These are phyloP conservation scores for Drosophila fuyamai DNA, from an alignment of 1,140 invertebrate species.

Conservation along the genomic window DNA sequence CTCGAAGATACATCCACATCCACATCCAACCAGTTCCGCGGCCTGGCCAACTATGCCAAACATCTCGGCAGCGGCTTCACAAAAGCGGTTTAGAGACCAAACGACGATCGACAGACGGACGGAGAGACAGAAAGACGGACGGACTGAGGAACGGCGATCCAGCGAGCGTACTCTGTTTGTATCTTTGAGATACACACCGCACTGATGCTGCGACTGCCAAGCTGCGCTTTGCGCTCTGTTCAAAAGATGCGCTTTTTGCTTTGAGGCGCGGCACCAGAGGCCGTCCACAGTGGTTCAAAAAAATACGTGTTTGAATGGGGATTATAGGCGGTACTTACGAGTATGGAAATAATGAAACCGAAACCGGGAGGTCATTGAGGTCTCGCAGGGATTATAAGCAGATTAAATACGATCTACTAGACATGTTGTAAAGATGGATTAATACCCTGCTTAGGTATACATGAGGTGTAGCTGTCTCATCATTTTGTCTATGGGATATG, in stretches of 20 bases:
- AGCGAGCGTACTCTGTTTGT: conserved; percentile 65
- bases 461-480: background rate
- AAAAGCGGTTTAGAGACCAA: conserved; percentile 75
- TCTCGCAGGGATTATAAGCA: conserved; percentile 9
- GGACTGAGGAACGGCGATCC: conserved; percentile 21
- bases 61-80: conserved; percentile 72
- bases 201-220: conserved; percentile 46
- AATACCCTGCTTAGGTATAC: background rate
- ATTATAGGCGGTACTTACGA: conserved; percentile 32
- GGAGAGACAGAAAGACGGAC: conserved; percentile 19
- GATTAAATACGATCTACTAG: conserved; percentile 35
- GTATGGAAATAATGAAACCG: background rate
- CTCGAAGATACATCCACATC: conserved; percentile 36
- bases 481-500: background rate
- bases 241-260: conserved; percentile 82
- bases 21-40: conserved; percentile 72
- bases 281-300: conserved; percentile 60
- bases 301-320: conserved; percentile 7
- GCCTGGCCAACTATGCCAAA: conserved; percentile 77
- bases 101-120: conserved; percentile 51
- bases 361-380: conserved; percentile 8
- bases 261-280: conserved; percentile 65
- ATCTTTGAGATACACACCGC: conserved; percentile 80
- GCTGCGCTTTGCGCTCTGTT: conserved; percentile 76
- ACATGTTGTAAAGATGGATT: background rate